These are phyloP conservation scores for Agapostemon virescens DNA, from an alignment of 2,888 invertebrate genomes.

Conservation along the genomic window DNA sequence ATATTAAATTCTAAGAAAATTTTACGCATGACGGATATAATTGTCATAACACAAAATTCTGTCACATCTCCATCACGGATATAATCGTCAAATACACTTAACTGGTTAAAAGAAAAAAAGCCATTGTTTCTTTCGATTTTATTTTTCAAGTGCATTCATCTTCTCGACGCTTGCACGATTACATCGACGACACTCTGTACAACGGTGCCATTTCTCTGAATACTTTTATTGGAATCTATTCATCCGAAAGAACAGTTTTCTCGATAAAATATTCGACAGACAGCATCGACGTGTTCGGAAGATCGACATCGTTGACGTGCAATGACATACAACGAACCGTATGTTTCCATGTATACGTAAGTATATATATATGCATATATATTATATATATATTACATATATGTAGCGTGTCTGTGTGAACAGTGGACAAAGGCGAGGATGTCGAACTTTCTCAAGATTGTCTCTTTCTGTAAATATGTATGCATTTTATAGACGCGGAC, in stretches of 20 bases:
- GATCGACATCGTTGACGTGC: slow-evolving; percentile 48
- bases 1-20: too few species aligned
- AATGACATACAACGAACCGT: slow-evolving; percentile 27
- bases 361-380: too few species aligned
- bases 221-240: not conserved
- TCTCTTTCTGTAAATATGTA: slow-evolving; percentile 47
- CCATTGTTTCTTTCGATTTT: too few species aligned
- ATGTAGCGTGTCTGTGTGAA: slow-evolving; percentile 51
- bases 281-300: slow-evolving; percentile 11
- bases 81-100: too few species aligned
- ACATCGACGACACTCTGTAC: too few species aligned
- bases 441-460: slow-evolving; percentile 54
- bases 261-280: not conserved
- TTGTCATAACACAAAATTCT: too few species aligned
- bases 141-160: too few species aligned
- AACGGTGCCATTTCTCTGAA: not conserved
- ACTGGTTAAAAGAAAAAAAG: too few species aligned
- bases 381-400: too few species aligned
- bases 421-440: slow-evolving; percentile 58
- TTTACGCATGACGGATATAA: too few species aligned
- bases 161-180: too few species aligned
- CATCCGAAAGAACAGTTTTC: not conserved
- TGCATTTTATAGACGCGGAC: slow-evolving; percentile 64
- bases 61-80: too few species aligned
- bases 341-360: slow-evolving; percentile 40